Base-by-base conservation (phyloP, 2,888 invertebrate species). In the Cerastis leucographa region DNA sequence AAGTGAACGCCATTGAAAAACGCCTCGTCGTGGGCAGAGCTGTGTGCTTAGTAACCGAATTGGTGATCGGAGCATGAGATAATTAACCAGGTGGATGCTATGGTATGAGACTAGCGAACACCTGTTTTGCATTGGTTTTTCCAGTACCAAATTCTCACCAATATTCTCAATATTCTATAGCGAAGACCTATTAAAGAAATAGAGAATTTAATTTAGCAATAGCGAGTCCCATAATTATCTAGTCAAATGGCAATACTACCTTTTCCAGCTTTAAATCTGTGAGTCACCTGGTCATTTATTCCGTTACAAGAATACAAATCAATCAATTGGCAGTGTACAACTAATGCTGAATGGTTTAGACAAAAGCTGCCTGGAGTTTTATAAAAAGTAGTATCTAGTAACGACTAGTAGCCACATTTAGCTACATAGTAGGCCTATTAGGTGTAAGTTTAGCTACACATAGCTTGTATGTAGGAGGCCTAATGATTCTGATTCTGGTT, bases 381-480 rank as follows among this genome's bases (percentile, higher is more conserved):
- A 14, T 51, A 19, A 14, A 11, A 6, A n/a, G n/a, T 35, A 62
- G 22, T 7, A 44, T 7, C 25, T 17, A 19, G 56, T 19, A 17
- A 35, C 14, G 40, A 19, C n/a, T 9, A 29, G 19, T 11, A 54
- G 17, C 22, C 19, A 40, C n/a, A 80, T 5, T 54, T 61, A 65
- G n/a, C n/a, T n/a, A n/a, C n/a, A n/a, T n/a, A n/a, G 71, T 66
- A 71, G 78, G 65, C 25, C 35, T 17, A 17, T 40, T 46, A 14
- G 2, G 14, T 40, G n/a, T 56, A 56, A 44, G 40, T 25, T 46
- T n/a, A 49, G 11, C 83, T 68, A 42, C 65, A 64, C 42, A 65
- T 73, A 64, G 73, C n/a, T 29, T 64, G 56, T 29, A 35, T 59
- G 79, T 78, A 68, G 62, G 76, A 61, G 83, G 64, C 40, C 72